These are phyloP conservation scores for Macroramphosus scolopax DNA, from an alignment of 2,797 vertebrate genomes.

Conservation along the genomic window DNA sequence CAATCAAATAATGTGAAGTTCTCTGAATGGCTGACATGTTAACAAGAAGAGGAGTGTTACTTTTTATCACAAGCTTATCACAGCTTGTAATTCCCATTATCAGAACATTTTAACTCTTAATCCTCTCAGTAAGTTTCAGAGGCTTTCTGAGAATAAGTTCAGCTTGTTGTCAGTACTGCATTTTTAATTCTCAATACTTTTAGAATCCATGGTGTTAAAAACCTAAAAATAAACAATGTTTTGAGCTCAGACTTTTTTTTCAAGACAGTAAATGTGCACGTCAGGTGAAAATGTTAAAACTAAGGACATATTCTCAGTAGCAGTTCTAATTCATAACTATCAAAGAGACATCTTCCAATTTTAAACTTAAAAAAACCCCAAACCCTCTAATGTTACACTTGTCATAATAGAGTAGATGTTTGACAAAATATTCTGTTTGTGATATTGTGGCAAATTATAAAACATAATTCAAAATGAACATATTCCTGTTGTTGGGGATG, in stretches of 20 bases:
- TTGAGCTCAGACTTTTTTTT: not conserved
- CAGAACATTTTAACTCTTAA: not conserved
- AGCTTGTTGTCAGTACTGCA: constrained; percentile 3
- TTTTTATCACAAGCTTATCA: not conserved
- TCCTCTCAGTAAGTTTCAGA: not conserved
- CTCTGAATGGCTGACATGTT: not conserved
- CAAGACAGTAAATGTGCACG: constrained; percentile 6
- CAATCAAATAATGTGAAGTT: constrained; percentile 8
- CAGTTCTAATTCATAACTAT: not conserved
- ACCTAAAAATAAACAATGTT: not conserved
- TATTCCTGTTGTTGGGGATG: constrained; percentile 18
- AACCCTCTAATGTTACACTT: not conserved
- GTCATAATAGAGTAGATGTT: constrained; percentile 9
- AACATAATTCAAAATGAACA: constrained; percentile 24
- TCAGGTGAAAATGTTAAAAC: constrained; percentile 2
- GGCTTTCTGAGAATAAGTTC: not conserved
- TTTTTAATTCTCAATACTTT: not conserved
- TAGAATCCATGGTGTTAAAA: not conserved
- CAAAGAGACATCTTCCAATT: not conserved
- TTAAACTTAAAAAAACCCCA: constrained; percentile 1
- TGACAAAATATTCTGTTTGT: too few species aligned
- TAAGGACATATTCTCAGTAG: not conserved
- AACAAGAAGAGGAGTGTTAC: not conserved
- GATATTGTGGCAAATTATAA: constrained; percentile 29
- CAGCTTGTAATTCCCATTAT: not conserved